Conservation (phyloP, 2,888 invertebrate species). For the Actias luna region DNA sequence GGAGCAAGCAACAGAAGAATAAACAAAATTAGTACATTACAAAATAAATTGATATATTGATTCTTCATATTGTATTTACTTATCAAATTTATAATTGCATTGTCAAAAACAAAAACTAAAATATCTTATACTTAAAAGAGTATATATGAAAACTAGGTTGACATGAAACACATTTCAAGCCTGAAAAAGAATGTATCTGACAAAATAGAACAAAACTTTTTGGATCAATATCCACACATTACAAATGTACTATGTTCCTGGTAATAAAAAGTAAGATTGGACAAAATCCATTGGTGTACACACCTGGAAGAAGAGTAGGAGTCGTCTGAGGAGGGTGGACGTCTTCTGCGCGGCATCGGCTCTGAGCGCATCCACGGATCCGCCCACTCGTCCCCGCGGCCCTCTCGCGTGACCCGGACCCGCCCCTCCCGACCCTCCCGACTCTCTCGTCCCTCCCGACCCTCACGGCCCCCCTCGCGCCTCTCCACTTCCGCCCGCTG, state of each 20-base stretch:
- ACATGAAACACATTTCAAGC: not conserved
- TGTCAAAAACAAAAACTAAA: not conserved
- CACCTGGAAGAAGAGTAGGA: constrained; percentile 77
- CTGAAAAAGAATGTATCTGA: not conserved
- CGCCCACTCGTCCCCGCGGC: constrained; percentile 94
- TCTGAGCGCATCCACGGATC: constrained; percentile 95
- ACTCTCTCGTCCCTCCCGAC: constrained; percentile 35
- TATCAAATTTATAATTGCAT: not conserved
- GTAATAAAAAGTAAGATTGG: not conserved
- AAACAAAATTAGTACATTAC: constrained; percentile 36
- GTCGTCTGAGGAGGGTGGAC: constrained; percentile 71
- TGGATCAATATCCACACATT: not conserved
- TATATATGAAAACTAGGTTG: not conserved
- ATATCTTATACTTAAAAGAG: not conserved
- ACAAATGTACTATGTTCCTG: not conserved
- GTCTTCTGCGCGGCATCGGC: constrained; percentile 65
- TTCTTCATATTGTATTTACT: not conserved
- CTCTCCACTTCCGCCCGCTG: constrained; percentile 83
- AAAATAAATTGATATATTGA: not conserved
- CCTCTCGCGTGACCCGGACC: constrained; percentile 43
- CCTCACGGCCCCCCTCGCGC: constrained; percentile 36
- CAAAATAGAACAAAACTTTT: not conserved
- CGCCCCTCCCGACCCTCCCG: constrained; percentile 42
- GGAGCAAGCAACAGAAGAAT: constrained; percentile 53
- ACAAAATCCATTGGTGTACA: constrained; percentile 12